A percentile compares a stretch with the other conserved stretches of the same genome.
Evolutionary conservation across 1,140 invertebrate species (phyloP).

Genomic region (Sycophila sp.): DNA sequence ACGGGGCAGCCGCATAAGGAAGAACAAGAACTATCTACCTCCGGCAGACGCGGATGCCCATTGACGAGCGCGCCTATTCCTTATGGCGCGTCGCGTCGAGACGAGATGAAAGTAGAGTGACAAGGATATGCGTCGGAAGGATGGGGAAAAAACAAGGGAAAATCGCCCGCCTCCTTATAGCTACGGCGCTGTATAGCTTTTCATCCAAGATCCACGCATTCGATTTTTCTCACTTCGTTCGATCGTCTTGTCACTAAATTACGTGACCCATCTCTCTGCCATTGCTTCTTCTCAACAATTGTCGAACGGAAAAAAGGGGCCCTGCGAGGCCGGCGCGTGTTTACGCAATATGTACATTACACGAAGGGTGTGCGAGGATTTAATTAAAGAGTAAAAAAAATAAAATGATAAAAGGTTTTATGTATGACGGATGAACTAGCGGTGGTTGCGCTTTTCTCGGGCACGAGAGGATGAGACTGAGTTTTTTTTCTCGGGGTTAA

Average conservation of each 20-base stretch:
- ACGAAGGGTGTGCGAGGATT: not conserved
- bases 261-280: not conserved
- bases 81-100: too few species aligned
- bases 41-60: slow-evolving; percentile 1
- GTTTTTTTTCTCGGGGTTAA: slow-evolving; percentile 8
- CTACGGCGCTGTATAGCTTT: too few species aligned
- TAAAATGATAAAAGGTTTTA: not conserved
- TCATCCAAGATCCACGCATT: not conserved
- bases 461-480: slow-evolving; percentile 31
- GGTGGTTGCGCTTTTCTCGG: not conserved
- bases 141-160: too few species aligned
- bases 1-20: slow-evolving; percentile 36
- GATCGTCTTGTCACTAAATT: not conserved
- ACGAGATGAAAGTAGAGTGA: too few species aligned
- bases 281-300: too few species aligned
- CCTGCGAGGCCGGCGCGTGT: not conserved
- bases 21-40: slow-evolving; percentile 27
- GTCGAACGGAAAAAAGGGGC: too few species aligned
- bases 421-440: not conserved
- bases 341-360: not conserved
- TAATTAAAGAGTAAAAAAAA: not conserved
- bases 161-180: too few species aligned
- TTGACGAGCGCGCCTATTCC: not conserved
- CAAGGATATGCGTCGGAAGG: too few species aligned
- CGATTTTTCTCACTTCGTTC: slow-evolving; percentile 9